Base-by-base conservation (phyloP, 92 coral and sea anemone species). In the Phenganax subtilis region DNA sequence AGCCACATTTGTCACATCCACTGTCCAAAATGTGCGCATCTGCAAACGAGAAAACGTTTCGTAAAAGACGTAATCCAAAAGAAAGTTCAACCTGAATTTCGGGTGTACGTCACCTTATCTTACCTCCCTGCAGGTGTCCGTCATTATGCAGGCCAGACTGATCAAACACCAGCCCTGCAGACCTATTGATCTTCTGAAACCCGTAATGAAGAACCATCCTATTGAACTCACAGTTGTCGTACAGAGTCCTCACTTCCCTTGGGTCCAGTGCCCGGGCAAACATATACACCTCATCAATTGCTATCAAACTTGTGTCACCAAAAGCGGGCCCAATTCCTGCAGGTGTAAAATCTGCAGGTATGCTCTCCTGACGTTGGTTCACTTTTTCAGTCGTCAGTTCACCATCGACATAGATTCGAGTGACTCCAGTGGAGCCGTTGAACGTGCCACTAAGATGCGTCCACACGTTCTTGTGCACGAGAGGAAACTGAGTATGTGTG, bases 1-100 rank as follows among this genome's bases (percentile, higher is more conserved):
- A 93, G 66, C 99, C 99, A 64, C 99, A 96, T 70, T 92, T 96
- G 89, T 96, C 99, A 80, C 99, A 96, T 52, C 97, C 99, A 83
- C 90, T 86, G 87, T 60, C 87, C 71, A 90, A 52, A 56, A 92
- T 85, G 65, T 82, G 88, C 27, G 99, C 99, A 56, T 90, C 99
- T 96, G 75, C 12, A 59, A 64, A 61, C 75, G 31, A 54, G 17
- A 65, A 72, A 15, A 17, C 14, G 11, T 55, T 0, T 29, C 52
- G 25, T 55, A 8, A 57, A 70, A 11, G 12, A 51, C n/a, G 53
- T 37, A 5, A 37, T 37, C 5, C 47, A 2, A 1, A 1, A 2
- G 65, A 59, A 20, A 59, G 15, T 59, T 7, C 65, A 59, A 14
- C 65, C 7, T 12, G 25, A 59, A 20, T 14, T 2, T 59, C 65